phyloP scores from a whole-genome alignment of 2,888 invertebrate genomes.

The Eugnorisma glareosa region DNA sequence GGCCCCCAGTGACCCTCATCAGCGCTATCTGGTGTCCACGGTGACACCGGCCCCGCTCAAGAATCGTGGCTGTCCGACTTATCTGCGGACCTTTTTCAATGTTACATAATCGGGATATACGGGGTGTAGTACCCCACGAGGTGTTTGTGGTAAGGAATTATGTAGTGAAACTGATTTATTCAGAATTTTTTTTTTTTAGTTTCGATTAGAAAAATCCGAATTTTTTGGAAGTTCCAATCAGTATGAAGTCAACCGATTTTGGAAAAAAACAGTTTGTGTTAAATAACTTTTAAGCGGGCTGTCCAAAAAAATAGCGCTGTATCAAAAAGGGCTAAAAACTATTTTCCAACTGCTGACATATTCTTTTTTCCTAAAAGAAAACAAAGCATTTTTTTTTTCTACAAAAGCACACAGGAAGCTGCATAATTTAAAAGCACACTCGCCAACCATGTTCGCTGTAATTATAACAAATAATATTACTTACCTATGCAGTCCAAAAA shows the following conservation, averaged over 20 bases:
- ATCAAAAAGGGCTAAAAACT: neutral
- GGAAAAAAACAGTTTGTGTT: neutral
- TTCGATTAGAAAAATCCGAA: neutral
- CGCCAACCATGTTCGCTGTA: constrained; percentile 39
- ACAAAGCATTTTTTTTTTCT: neutral
- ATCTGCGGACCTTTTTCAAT: constrained; percentile 67
- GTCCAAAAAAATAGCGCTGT: neutral
- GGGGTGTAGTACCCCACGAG: neutral
- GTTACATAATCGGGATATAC: constrained; percentile 61
- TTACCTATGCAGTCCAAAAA: constrained; percentile 79
- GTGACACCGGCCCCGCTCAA: constrained; percentile 60
- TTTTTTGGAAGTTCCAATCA: neutral
- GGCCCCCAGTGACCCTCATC: constrained; percentile 68
- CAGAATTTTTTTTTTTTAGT: no score
- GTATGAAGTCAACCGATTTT: neutral
- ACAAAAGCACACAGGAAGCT: constrained; percentile 6
- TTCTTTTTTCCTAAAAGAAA: neutral
- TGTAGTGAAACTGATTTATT: neutral
- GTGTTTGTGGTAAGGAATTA: constrained; percentile 10
- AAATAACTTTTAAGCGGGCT: neutral
- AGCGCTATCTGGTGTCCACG: constrained; percentile 70
- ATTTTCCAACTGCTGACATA: neutral
- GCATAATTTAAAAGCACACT: constrained; percentile 41
- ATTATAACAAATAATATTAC: constrained; percentile 67
- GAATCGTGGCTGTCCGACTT: constrained; percentile 59